Evolutionary conservation across 2,888 invertebrate genomes (phyloP).

Genomic region (Glyphotaelius pellucidus): DNA sequence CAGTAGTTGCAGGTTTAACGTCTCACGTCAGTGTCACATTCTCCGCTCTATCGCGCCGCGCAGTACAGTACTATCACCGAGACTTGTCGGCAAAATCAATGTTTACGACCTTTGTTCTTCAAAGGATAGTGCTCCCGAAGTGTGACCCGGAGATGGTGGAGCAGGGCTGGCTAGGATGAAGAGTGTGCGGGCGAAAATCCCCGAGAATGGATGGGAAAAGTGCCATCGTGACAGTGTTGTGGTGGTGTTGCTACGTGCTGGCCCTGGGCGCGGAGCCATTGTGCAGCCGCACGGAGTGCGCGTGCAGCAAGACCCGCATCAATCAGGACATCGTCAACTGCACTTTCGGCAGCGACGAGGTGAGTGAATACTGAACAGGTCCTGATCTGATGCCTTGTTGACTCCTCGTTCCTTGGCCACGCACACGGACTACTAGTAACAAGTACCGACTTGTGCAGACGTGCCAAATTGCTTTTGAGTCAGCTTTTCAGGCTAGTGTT

Average conservation of each 20-base stretch:
- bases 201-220: conserved; percentile 49
- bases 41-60: neutral
- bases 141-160: neutral
- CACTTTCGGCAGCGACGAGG: conserved; percentile 79
- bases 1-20: neutral
- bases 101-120: conserved; percentile 47
- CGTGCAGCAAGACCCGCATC: conserved; percentile 78
- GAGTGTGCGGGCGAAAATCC: conserved; percentile 21
- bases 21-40: neutral
- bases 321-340: conserved; percentile 82
- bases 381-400: neutral
- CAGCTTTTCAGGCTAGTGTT: neutral
- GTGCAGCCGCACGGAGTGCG: conserved; percentile 79
- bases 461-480: neutral
- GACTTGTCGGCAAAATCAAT: conserved; percentile 30
- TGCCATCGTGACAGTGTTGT: conserved; percentile 35
- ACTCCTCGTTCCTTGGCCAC: conserved; percentile 61
- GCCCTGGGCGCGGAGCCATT: conserved; percentile 68
- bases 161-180: conserved; percentile 32
- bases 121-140: conserved; percentile 3
- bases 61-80: neutral
- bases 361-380: conserved; percentile 69
- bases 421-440: neutral
- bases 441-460: neutral
- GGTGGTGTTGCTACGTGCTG: conserved; percentile 19